These are phyloP conservation scores for Drosophila ironensis DNA, from an alignment of 1,140 invertebrate species.

Conservation along the genomic window DNA sequence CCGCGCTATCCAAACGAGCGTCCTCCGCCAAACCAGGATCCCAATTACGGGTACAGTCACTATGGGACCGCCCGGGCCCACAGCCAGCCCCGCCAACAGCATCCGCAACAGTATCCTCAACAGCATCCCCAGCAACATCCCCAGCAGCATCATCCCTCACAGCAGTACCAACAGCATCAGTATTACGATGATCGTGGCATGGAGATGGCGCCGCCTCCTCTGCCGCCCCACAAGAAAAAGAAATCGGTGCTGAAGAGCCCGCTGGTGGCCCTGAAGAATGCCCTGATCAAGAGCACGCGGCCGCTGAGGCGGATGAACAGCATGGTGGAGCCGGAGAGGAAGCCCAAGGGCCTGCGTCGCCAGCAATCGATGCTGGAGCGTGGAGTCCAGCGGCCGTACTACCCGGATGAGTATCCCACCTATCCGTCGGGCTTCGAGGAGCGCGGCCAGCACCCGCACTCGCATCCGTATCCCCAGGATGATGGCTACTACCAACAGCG, in stretches of 20 bases:
- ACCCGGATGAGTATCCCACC: slow-evolving; percentile 76
- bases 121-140: slow-evolving; percentile 22
- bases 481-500: slow-evolving; percentile 56
- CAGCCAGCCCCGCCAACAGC: background rate
- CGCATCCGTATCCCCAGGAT: slow-evolving; percentile 37
- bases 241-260: slow-evolving; percentile 79
- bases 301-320: slow-evolving; percentile 77
- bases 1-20: slow-evolving; percentile 71
- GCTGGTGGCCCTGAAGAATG: slow-evolving; percentile 74
- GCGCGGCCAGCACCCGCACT: slow-evolving; percentile 47
- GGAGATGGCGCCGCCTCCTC: slow-evolving; percentile 56
- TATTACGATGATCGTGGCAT: slow-evolving; percentile 69
- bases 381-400: slow-evolving; percentile 70
- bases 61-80: background rate
- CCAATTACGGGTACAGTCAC: background rate
- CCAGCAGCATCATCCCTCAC: slow-evolving; percentile 1
- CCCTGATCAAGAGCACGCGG: slow-evolving; percentile 71
- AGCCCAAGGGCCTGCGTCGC: slow-evolving; percentile 64
- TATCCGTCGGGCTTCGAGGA: slow-evolving; percentile 69
- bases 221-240: slow-evolving; percentile 75
- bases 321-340: slow-evolving; percentile 77
- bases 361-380: slow-evolving; percentile 81
- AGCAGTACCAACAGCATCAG: slow-evolving; percentile 46
- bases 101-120: no score
- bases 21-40: slow-evolving; percentile 36